Conservation (phyloP, 2,113 vertebrate genomes). For the Nothobranchius furzeri region DNA sequence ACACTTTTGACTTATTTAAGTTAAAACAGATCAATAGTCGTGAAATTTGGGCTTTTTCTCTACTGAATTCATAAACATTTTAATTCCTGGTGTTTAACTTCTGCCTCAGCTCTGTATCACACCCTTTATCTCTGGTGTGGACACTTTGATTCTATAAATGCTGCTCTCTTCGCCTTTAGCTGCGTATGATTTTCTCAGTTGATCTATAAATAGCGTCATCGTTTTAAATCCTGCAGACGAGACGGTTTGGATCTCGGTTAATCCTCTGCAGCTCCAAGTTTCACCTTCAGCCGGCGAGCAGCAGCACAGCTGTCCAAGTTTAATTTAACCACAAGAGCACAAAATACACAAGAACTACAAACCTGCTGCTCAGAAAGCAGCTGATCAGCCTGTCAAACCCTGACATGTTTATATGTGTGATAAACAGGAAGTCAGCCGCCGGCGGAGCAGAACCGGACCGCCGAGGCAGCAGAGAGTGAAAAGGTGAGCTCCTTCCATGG, state of each 20-base stretch:
- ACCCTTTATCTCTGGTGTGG: not conserved
- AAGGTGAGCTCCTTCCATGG: slow-evolving; percentile 24
- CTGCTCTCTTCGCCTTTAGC: not conserved
- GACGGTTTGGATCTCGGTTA: not conserved
- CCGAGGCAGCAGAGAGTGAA: slow-evolving; percentile 46
- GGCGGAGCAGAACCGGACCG: slow-evolving; percentile 52
- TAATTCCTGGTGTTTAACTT: not conserved
- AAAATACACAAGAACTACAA: not conserved
- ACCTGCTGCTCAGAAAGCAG: too few relatives aligned
- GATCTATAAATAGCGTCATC: not conserved
- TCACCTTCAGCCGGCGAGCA: not conserved
- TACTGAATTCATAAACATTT: not conserved
- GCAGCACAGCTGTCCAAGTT: not conserved
- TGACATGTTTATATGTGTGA: slow-evolving; percentile 25
- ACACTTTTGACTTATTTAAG: too few relatives aligned
- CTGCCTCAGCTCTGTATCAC: not conserved
- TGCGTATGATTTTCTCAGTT: not conserved
- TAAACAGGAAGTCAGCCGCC: slow-evolving; percentile 52
- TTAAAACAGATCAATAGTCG: too few relatives aligned
- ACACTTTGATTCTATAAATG: not conserved
- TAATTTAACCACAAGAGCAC: not conserved
- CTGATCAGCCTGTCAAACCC: too few relatives aligned
- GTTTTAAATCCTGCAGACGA: not conserved
- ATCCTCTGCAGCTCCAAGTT: not conserved
- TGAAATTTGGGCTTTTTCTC: too few relatives aligned